Evolutionary conservation across 2,797 vertebrate genomes (phyloP).

Genomic region (Pseudopleuronectes americanus): DNA sequence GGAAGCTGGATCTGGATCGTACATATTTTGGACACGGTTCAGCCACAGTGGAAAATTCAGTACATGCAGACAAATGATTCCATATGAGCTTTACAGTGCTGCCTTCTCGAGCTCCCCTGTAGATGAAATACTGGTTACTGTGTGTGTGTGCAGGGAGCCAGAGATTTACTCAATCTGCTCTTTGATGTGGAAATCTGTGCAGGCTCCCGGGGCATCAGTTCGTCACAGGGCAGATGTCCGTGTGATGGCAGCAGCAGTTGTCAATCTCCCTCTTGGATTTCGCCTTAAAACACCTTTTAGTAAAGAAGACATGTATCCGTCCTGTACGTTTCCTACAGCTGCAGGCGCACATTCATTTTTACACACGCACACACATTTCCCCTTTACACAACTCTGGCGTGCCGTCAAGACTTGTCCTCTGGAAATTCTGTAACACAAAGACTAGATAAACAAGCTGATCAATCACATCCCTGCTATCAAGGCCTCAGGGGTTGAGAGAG

Average conservation of each 20-base stretch:
- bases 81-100: neutral
- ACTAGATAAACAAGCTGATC: slow-evolving; percentile 52
- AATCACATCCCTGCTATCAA: slow-evolving; percentile 8
- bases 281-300: slow-evolving; percentile 14
- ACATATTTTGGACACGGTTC: slow-evolving; percentile 5
- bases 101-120: neutral
- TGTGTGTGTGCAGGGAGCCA: no score
- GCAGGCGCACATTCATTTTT: neutral
- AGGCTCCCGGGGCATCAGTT: neutral
- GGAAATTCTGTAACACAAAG: slow-evolving; percentile 34
- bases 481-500: slow-evolving; percentile 15
- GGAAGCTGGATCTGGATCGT: neutral
- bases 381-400: slow-evolving; percentile 4
- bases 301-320: neutral
- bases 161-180: neutral
- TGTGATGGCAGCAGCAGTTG: neutral
- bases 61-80: neutral
- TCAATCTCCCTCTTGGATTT: neutral
- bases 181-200: slow-evolving; percentile 12
- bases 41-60: slow-evolving; percentile 1
- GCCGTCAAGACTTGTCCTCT: slow-evolving; percentile 30
- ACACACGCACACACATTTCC: neutral
- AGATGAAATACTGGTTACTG: slow-evolving; percentile 3
- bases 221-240: slow-evolving; percentile 9
- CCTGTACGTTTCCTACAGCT: neutral